These are phyloP conservation scores for Clanis bilineata DNA, from an alignment of 2,888 invertebrate species.

Conservation along the genomic window DNA sequence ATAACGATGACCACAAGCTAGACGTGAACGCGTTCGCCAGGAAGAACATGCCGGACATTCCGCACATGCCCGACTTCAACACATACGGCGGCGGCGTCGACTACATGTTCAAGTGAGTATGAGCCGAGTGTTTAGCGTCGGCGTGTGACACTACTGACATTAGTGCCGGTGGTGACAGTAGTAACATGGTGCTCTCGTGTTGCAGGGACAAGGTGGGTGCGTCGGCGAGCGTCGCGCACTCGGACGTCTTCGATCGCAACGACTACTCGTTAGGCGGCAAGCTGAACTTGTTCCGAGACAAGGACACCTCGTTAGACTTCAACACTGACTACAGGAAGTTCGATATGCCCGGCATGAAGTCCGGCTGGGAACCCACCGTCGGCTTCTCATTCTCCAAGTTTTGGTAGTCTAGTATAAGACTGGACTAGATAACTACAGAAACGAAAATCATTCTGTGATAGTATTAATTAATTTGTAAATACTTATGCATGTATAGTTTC, in stretches of 20 bases:
- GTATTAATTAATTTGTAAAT: background rate
- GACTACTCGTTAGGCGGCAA: constrained; percentile 16
- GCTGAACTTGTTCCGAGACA: constrained; percentile 7
- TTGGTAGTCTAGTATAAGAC: background rate
- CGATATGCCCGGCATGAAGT: constrained; percentile 10
- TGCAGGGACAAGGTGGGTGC: constrained; percentile 20
- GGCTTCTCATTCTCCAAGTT: constrained; percentile 15
- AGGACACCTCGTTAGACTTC: constrained; percentile 13
- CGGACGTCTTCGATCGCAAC: constrained; percentile 13
- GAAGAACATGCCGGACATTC: constrained; percentile 47
- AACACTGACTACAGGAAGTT: constrained; percentile 17
- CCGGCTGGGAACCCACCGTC: constrained; percentile 13
- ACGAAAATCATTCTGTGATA: background rate
- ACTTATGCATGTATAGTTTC: background rate
- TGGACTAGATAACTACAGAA: background rate
- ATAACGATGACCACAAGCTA: constrained; percentile 45
- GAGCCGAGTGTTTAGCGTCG: background rate
- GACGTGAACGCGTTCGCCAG: constrained; percentile 54
- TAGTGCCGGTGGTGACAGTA: background rate
- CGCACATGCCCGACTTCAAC: constrained; percentile 51
- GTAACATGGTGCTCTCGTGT: background rate
- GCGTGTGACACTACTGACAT: background rate
- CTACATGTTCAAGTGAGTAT: constrained; percentile 36
- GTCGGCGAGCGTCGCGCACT: constrained; percentile 9
- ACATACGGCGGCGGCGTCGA: constrained; percentile 56